These are phyloP conservation scores for Struthio camelus DNA, from an alignment of 2,113 vertebrate species.

Conservation along the genomic window DNA sequence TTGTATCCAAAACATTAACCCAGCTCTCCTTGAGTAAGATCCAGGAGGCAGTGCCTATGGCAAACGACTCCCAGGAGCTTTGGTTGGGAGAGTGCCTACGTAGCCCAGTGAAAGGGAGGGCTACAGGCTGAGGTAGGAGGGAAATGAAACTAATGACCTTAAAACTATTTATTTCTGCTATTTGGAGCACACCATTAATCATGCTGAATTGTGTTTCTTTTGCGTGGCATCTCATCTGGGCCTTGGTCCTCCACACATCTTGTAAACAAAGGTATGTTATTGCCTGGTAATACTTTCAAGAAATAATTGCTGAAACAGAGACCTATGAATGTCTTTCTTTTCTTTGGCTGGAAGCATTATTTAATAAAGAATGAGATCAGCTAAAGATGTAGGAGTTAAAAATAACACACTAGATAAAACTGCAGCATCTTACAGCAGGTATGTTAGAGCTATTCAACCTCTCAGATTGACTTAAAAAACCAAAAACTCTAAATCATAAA, in stretches of 20 bases:
- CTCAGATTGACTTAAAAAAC: neutral
- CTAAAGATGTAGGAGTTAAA: neutral
- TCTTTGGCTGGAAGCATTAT: neutral
- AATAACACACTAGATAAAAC: neutral
- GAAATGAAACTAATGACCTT: neutral
- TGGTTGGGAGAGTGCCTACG: neutral
- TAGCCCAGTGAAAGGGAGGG: neutral
- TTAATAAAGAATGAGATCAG: neutral
- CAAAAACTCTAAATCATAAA: neutral
- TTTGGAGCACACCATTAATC: neutral
- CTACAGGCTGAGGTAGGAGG: neutral
- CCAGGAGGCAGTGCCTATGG: neutral
- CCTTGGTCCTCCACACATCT: neutral
- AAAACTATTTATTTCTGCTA: neutral
- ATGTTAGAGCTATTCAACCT: neutral
- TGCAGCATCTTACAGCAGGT: too few relatives aligned
- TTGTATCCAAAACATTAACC: neutral
- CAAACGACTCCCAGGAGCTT: neutral
- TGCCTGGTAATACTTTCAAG: neutral
- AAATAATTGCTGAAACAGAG: neutral
- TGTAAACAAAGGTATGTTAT: neutral
- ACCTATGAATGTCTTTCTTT: neutral
- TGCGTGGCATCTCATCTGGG: neutral
- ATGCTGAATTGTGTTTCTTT: neutral
- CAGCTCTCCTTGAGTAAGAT: neutral